Evolutionary conservation across 1,140 invertebrate species (phyloP).

Genomic region (Ostrea edulis): DNA sequence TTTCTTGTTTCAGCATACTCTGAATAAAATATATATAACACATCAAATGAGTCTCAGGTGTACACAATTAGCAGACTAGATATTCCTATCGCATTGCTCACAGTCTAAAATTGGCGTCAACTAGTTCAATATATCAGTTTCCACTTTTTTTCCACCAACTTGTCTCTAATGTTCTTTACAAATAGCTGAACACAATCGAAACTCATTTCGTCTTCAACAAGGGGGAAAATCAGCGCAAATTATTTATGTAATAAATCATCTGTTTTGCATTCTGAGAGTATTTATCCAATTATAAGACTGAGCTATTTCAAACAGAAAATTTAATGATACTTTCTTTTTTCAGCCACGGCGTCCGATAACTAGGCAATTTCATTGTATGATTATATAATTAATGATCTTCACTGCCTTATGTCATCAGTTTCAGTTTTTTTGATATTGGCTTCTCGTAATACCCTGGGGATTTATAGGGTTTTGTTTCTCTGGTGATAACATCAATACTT

Average conservation of each 20-base stretch:
- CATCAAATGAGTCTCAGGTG: background rate
- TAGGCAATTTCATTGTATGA: background rate
- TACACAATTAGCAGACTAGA: background rate
- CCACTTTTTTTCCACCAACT: background rate
- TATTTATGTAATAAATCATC: constrained; percentile 27
- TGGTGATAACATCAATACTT: constrained; percentile 28
- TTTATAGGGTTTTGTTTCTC: constrained; percentile 17
- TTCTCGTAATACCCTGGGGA: background rate
- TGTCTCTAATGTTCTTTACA: background rate
- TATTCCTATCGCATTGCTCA: background rate
- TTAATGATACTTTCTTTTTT: constrained; percentile 14
- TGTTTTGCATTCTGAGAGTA: constrained; percentile 28
- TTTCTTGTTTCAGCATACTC: too few species aligned
- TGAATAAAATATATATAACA: too few species aligned
- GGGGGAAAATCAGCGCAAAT: background rate
- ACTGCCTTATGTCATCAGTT: background rate
- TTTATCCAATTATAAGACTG: constrained; percentile 20
- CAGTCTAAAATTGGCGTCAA: background rate
- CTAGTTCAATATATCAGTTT: background rate
- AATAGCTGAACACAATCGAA: constrained; percentile 8
- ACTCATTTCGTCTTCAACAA: background rate
- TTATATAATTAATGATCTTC: constrained; percentile 19
- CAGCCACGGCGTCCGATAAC: background rate
- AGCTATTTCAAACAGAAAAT: constrained; percentile 22
- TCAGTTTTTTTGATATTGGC: background rate